A percentile compares a stretch with the other conserved stretches of the same genome.
Evolutionary conservation across 2,888 invertebrate species (phyloP).

Genomic region (Melikaiella ostensackeni): DNA sequence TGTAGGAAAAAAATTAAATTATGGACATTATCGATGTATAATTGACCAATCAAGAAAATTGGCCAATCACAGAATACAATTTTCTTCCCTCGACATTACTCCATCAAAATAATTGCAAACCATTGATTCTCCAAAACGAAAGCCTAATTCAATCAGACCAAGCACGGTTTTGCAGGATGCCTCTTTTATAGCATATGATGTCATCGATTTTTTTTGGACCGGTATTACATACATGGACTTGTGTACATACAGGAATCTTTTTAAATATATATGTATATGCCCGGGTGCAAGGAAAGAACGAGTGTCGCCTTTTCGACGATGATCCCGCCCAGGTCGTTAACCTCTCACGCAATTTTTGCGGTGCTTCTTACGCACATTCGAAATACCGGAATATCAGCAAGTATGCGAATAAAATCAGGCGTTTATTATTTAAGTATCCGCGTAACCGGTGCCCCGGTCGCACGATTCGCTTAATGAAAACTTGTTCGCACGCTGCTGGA

Average conservation of each 20-base stretch:
- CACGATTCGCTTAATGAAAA: slow-evolving; percentile 37
- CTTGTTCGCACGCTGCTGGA: slow-evolving; percentile 33
- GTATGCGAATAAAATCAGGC: slow-evolving; percentile 31
- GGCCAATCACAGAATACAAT: slow-evolving; percentile 5
- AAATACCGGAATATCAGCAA: slow-evolving; percentile 29
- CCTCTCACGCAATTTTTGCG: slow-evolving; percentile 56
- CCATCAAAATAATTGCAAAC: slow-evolving; percentile 5
- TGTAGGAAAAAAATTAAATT: not conserved
- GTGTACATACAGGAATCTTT: not conserved
- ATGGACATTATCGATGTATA: not conserved
- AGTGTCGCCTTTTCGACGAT: slow-evolving; percentile 53
- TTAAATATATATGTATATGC: slow-evolving; percentile 16
- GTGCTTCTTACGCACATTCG: slow-evolving; percentile 39
- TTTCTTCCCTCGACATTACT: not conserved
- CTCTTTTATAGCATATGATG: not conserved
- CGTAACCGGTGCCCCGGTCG: slow-evolving; percentile 27
- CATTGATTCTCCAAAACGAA: slow-evolving; percentile 18
- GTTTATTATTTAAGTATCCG: slow-evolving; percentile 31
- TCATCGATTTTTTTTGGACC: slow-evolving; percentile 5
- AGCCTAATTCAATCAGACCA: not conserved
- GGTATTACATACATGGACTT: not conserved
- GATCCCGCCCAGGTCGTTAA: slow-evolving; percentile 60
- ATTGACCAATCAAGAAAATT: slow-evolving; percentile 12
- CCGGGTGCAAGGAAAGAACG: slow-evolving; percentile 49
- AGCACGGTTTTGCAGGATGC: not conserved